Evolutionary conservation across 2,888 invertebrate species (phyloP).

Genomic region (Temnothorax ravouxi): DNA sequence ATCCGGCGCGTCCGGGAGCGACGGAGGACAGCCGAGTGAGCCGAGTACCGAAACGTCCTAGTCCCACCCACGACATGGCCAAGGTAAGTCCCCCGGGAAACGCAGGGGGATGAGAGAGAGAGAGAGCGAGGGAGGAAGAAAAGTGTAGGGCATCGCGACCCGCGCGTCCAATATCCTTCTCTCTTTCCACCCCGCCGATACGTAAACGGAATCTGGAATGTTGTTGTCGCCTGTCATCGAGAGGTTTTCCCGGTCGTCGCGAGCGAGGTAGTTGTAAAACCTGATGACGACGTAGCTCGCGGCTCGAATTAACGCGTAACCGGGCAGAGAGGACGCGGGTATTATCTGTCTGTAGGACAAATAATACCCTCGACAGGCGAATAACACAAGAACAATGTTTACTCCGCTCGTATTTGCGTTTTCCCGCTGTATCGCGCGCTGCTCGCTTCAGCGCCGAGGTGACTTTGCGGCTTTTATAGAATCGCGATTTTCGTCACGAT

Average conservation of each 20-base stretch:
- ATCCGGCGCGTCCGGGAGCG: conserved; percentile 28
- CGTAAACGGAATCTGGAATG: not conserved
- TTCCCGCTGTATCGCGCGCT: not conserved
- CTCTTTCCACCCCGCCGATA: not conserved
- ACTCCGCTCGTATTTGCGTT: not conserved
- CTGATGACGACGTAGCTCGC: not conserved
- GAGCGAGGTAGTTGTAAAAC: not conserved
- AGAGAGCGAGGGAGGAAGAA: too few species aligned
- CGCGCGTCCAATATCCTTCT: too few species aligned
- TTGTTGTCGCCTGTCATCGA: not conserved
- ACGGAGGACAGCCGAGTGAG: conserved; percentile 55
- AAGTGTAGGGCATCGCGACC: too few species aligned
- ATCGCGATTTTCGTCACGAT: not conserved
- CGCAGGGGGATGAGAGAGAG: conserved; percentile 18
- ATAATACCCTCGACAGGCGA: not conserved
- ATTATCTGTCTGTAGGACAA: too few species aligned
- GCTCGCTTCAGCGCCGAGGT: not conserved
- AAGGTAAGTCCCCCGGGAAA: conserved; percentile 66
- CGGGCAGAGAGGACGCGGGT: not conserved
- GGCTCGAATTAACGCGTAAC: not conserved
- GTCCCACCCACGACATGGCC: conserved; percentile 75
- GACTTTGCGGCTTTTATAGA: conserved; percentile 10
- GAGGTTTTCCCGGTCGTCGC: conserved; percentile 1
- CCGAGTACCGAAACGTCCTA: conserved; percentile 41
- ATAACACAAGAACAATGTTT: not conserved